A percentile compares a stretch with the other conserved stretches of the same genome.
These are phyloP conservation scores for Lamellibrachia satsuma DNA, from an alignment of 2,888 invertebrate species.

Conservation along the genomic window DNA sequence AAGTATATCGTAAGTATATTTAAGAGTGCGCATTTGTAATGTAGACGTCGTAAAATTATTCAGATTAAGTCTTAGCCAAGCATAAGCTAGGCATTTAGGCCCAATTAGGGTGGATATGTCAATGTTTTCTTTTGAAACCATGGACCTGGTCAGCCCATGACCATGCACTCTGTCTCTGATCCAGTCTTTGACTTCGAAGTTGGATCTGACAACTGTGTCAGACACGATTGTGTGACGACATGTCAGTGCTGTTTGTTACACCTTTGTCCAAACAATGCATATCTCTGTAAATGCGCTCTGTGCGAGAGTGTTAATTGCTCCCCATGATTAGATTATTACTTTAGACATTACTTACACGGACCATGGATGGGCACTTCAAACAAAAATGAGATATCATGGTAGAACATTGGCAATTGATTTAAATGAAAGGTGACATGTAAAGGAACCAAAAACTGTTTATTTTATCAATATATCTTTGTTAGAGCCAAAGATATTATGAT, in stretches of 20 bases:
- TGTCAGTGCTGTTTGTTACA: not conserved
- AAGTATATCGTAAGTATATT: not conserved
- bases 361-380: too few relatives aligned
- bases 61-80: not conserved
- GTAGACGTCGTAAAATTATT: not conserved
- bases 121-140: conserved; percentile 10
- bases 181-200: not conserved
- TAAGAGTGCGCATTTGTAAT: not conserved
- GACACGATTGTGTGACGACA: not conserved
- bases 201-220: not conserved
- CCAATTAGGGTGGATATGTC: not conserved
- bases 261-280: not conserved
- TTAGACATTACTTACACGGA: too few relatives aligned
- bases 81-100: not conserved
- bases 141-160: too few relatives aligned
- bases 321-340: not conserved
- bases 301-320: not conserved
- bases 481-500: too few relatives aligned
- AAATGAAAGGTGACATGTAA: too few relatives aligned
- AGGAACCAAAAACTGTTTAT: too few relatives aligned
- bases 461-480: too few relatives aligned
- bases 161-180: too few relatives aligned
- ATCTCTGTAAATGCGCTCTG: not conserved
- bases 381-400: too few relatives aligned
- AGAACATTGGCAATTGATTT: too few relatives aligned